Percentiles rank a stretch among this genome's conserved stretches.
These are phyloP conservation scores for Perca schrenkii DNA, from an alignment of 2,113 vertebrate species.

Conservation along the genomic window DNA sequence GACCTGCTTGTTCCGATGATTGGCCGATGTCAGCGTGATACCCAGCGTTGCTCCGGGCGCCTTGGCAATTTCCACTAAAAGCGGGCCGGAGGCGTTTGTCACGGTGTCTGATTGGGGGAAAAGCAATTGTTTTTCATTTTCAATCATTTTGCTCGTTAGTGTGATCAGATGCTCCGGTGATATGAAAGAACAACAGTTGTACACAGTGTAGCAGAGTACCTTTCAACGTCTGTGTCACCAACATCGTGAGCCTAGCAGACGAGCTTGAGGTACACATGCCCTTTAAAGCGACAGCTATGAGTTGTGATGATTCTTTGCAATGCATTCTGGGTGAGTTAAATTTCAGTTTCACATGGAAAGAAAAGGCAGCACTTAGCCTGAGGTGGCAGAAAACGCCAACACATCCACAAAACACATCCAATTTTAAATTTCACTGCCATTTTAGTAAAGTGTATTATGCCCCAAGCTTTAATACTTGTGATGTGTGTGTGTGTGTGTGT, in stretches of 20 bases:
- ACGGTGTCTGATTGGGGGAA: conserved; percentile 86
- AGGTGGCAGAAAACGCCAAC: conserved; percentile 25
- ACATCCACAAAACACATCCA: conserved; percentile 21
- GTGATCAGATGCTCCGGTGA: background rate
- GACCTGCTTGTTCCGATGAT: conserved; percentile 92
- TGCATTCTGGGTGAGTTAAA: conserved; percentile 29
- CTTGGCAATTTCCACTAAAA: conserved; percentile 95
- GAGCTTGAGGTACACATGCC: background rate
- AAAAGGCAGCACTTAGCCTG: conserved; percentile 13
- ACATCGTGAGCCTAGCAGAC: background rate
- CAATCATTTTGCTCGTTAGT: background rate
- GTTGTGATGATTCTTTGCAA: conserved; percentile 2
- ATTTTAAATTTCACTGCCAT: conserved; percentile 26
- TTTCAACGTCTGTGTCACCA: background rate
- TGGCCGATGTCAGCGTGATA: conserved; percentile 89
- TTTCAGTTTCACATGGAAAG: background rate
- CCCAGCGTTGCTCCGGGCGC: conserved; percentile 90
- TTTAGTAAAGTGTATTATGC: conserved; percentile 18
- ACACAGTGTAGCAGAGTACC: background rate
- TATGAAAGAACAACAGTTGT: background rate
- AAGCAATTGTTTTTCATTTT: background rate
- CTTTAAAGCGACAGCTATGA: conserved; percentile 2
- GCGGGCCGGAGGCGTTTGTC: conserved; percentile 90
- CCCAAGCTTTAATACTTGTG: background rate
- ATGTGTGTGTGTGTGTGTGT: conserved; percentile 9